These are phyloP conservation scores for Lacanobia oleracea DNA, from an alignment of 2,888 invertebrate species.

Conservation along the genomic window DNA sequence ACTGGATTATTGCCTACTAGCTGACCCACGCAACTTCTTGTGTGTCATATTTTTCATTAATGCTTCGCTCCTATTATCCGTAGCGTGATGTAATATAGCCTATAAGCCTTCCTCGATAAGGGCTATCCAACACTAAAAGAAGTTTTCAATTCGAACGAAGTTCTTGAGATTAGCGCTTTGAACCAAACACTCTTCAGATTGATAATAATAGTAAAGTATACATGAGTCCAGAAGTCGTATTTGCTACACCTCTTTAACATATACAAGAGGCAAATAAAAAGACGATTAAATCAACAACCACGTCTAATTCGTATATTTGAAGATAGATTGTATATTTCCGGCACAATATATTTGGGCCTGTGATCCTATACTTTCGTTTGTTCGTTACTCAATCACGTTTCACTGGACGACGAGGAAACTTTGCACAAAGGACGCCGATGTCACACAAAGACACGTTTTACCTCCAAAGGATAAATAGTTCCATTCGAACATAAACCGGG, in stretches of 20 bases:
- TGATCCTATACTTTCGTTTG: constrained; percentile 27
- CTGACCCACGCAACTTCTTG: no score
- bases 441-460: constrained; percentile 54
- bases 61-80: no score
- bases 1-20: no score
- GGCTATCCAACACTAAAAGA: no score
- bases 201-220: no score
- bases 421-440: constrained; percentile 46
- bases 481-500: constrained; percentile 33
- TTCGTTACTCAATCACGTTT: constrained; percentile 59
- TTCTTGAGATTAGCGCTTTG: no score
- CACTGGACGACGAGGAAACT: constrained; percentile 32
- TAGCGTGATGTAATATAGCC: no score
- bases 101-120: no score
- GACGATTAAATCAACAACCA: background rate
- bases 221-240: background rate
- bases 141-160: no score
- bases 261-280: background rate
- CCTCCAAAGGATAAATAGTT: constrained; percentile 53
- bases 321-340: constrained; percentile 3
- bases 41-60: no score
- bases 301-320: constrained; percentile 1
- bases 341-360: constrained; percentile 28
- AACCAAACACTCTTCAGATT: no score
- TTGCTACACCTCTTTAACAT: background rate